phyloP scores from a whole-genome alignment of 2,797 vertebrate species.

The Coregonus ussuriensis region DNA sequence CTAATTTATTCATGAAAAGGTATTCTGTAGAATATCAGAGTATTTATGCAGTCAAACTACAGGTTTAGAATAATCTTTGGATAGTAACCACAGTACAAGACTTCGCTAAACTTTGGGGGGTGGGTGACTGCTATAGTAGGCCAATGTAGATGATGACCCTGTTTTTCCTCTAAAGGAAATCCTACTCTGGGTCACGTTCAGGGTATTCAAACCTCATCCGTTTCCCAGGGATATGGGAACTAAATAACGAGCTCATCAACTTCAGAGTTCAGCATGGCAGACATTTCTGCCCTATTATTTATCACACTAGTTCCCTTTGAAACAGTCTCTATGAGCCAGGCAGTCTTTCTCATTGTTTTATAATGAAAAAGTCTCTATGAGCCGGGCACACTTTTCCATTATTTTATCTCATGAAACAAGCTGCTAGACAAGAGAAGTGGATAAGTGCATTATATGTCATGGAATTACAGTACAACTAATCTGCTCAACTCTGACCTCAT shows the following conservation, averaged over 20 bases:
- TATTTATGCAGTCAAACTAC: background rate
- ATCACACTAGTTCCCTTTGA: background rate
- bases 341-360: slow-evolving; percentile 23
- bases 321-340: slow-evolving; percentile 2
- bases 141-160: background rate
- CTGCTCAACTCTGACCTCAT: background rate
- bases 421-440: background rate
- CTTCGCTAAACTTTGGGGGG: background rate
- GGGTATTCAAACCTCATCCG: background rate
- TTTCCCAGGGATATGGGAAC: slow-evolving; percentile 7
- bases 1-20: background rate
- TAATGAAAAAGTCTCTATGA: background rate
- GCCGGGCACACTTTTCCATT: slow-evolving; percentile 22
- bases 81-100: background rate
- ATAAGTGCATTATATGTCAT: background rate
- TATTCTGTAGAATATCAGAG: background rate
- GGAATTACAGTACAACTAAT: background rate
- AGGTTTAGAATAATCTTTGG: background rate
- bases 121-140: background rate
- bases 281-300: slow-evolving; percentile 5
- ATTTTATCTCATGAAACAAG: background rate
- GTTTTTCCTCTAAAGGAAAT: background rate
- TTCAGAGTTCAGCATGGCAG: slow-evolving; percentile 1
- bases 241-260: slow-evolving; percentile 19
- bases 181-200: background rate